Percentiles rank a stretch among this genome's conserved stretches.
Evolutionary conservation across 2,797 vertebrate species (phyloP).

Genomic region (Tarsius wallacei): DNA sequence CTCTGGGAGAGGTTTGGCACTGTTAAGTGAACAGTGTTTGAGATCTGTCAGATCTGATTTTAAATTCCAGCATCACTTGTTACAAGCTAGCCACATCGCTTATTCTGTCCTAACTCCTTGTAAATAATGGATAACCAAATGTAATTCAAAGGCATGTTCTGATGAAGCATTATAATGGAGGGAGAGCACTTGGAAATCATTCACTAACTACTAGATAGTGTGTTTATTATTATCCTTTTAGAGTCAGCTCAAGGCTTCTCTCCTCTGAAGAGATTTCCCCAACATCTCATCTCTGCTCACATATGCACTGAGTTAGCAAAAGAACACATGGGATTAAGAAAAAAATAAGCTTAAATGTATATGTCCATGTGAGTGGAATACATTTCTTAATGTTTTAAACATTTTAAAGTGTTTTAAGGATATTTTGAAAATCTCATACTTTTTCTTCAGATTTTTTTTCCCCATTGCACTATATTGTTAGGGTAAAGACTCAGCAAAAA

Average conservation of each 20-base stretch:
- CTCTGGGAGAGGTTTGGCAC: fast-evolving
- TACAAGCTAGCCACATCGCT: neutral
- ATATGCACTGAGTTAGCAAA: neutral
- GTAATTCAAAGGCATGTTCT: neutral
- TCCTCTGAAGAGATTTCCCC: neutral
- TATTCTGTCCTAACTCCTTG: neutral
- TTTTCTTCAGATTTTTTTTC: neutral
- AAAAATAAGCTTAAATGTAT: neutral
- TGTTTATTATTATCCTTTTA: neutral
- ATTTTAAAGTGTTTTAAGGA: neutral
- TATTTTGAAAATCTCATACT: neutral
- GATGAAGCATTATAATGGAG: neutral
- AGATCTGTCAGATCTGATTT: neutral
- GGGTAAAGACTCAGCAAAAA: neutral
- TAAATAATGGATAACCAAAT: too few species aligned
- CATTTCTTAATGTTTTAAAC: neutral
- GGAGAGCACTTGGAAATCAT: neutral
- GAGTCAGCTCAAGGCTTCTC: neutral
- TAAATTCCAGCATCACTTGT: neutral
- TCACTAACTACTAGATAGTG: neutral
- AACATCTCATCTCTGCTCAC: neutral
- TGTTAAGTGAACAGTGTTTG: neutral
- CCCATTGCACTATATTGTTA: neutral
- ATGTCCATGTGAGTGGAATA: too few species aligned
- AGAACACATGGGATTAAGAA: neutral